These are phyloP conservation scores for Crotophaga sulcirostris DNA, from an alignment of 2,113 vertebrate species.

Conservation along the genomic window DNA sequence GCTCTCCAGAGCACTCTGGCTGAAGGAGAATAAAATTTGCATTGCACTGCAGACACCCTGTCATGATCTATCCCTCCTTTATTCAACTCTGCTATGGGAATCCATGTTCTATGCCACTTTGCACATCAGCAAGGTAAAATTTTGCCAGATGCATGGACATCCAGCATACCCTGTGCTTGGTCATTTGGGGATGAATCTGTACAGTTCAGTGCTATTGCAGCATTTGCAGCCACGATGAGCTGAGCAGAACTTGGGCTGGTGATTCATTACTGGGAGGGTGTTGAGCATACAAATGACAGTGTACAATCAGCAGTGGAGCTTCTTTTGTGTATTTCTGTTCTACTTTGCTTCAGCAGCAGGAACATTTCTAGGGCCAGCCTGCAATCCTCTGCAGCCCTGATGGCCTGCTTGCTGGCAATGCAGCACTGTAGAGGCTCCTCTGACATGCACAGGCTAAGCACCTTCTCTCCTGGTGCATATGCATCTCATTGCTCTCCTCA, in stretches of 20 bases:
- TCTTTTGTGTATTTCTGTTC: neutral
- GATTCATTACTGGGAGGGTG: constrained; percentile 49
- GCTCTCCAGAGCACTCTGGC: neutral
- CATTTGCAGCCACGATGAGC: constrained; percentile 9
- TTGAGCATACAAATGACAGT: constrained; percentile 47
- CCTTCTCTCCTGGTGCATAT: neutral
- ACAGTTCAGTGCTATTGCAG: neutral
- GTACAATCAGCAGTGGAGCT: constrained; percentile 8
- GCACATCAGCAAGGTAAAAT: neutral
- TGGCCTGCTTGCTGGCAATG: neutral
- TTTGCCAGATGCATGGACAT: neutral
- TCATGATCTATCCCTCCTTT: neutral
- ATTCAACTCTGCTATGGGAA: neutral
- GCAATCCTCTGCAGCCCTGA: neutral
- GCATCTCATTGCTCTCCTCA: neutral
- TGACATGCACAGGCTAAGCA: neutral
- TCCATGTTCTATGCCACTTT: neutral
- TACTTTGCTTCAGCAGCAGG: neutral
- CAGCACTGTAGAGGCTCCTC: neutral
- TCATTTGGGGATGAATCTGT: neutral
- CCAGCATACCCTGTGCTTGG: neutral
- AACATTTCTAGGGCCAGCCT: neutral
- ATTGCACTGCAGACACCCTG: neutral
- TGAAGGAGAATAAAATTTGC: neutral
- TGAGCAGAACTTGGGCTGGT: constrained; percentile 41